Percentiles rank a stretch among this genome's conserved stretches.
Evolutionary conservation across 2,113 vertebrate genomes (phyloP).

Genomic region (Psilopsiagon aymara): DNA sequence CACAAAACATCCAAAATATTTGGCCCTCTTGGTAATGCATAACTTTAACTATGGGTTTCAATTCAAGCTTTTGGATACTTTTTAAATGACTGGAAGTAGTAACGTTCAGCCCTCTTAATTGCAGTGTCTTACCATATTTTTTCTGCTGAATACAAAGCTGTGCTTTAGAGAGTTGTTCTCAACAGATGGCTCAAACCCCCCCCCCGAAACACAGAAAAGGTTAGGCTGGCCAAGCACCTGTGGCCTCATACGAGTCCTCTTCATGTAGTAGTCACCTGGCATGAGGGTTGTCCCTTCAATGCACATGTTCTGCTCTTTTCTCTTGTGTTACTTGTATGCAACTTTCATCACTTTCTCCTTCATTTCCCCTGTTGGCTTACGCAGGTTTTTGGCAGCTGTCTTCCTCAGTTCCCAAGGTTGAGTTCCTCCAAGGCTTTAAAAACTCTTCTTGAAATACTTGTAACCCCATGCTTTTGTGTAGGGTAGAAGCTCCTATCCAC

Average conservation of each 20-base stretch:
- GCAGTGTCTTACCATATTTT: neutral
- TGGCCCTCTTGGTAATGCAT: neutral
- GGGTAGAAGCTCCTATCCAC: neutral
- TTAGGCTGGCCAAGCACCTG: neutral
- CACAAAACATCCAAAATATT: neutral
- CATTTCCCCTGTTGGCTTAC: neutral
- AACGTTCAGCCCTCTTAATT: neutral
- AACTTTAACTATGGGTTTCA: neutral
- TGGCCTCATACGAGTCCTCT: neutral
- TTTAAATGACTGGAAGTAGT: neutral
- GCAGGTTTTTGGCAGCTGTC: neutral
- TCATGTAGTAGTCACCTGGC: neutral
- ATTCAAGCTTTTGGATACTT: neutral
- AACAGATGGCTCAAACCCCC: neutral
- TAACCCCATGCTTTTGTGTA: neutral
- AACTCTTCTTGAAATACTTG: neutral
- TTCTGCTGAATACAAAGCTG: neutral
- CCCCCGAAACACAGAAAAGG: neutral
- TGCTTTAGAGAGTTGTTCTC: neutral
- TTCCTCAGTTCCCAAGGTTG: neutral
- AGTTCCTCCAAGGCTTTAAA: neutral
- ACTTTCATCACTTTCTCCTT: neutral
- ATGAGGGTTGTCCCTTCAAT: neutral
- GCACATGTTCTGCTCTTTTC: rapidly evolving
- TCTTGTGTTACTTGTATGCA: neutral